These are phyloP conservation scores for Rhinophrynus dorsalis DNA, from an alignment of 2,797 vertebrate genomes.

Conservation along the genomic window DNA sequence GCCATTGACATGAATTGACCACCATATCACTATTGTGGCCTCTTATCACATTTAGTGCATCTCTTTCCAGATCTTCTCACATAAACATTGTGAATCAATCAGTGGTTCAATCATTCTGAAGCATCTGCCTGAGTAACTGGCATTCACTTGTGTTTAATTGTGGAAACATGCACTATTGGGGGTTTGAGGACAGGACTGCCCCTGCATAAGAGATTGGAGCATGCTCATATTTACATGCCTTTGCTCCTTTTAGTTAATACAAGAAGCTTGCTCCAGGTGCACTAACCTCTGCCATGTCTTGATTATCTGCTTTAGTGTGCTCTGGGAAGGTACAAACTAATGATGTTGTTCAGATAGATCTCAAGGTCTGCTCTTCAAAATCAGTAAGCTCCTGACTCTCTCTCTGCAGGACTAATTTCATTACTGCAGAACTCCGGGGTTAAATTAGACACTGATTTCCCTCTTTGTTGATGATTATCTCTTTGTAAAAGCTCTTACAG, in stretches of 20 bases:
- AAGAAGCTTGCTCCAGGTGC: not conserved
- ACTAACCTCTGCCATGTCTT: constrained; percentile 34
- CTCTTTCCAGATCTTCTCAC: no score
- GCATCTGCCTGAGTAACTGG: no score
- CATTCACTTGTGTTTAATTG: no score
- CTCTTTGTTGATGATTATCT: constrained; percentile 26
- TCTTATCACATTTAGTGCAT: no score
- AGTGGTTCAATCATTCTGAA: no score
- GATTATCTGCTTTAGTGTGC: constrained; percentile 14
- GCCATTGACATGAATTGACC: no score
- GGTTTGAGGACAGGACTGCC: no score
- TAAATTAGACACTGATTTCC: constrained; percentile 24
- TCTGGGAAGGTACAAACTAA: constrained; percentile 2
- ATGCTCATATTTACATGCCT: not conserved
- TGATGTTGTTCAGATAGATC: constrained; percentile 16
- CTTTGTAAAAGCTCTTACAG: not conserved
- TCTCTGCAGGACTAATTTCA: constrained; percentile 20
- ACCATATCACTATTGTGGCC: no score
- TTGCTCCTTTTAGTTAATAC: constrained; percentile 1
- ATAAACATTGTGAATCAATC: no score
- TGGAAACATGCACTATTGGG: no score
- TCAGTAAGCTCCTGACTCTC: not conserved
- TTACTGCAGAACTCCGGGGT: constrained; percentile 17
- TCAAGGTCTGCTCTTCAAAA: not conserved
- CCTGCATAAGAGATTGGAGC: no score